Conservation (phyloP, 2,888 invertebrate species). For the Tipula unca region DNA sequence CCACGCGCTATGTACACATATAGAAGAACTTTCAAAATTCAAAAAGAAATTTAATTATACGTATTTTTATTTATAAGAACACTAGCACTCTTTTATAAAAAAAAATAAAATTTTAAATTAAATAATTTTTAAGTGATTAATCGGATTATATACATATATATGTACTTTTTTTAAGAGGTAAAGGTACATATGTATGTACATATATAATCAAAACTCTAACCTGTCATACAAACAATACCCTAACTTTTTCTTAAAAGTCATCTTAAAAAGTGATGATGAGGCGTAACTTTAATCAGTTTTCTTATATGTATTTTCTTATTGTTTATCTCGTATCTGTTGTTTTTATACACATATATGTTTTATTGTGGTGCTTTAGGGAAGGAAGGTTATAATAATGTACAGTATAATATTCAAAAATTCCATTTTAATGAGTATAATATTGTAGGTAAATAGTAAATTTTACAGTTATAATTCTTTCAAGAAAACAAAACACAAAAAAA, state of each 20-base stretch:
- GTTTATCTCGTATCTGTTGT: background rate
- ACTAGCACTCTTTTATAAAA: background rate
- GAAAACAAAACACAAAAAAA: background rate
- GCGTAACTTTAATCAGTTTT: constrained; percentile 14
- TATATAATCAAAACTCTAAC: background rate
- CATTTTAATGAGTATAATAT: constrained; percentile 4
- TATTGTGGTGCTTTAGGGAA: background rate
- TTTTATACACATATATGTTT: background rate
- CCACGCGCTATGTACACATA: background rate
- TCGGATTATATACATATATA: background rate
- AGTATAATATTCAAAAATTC: background rate
- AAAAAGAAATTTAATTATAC: background rate
- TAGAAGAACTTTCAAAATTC: background rate
- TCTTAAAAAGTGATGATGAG: constrained; percentile 4
- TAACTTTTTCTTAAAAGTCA: constrained; percentile 4
- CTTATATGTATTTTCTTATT: background rate
- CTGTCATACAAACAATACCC: background rate
- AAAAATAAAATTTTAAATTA: background rate
- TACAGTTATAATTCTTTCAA: background rate
- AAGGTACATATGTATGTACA: background rate
- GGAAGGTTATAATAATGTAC: background rate
- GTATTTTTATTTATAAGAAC: background rate
- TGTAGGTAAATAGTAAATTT: background rate
- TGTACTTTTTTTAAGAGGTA: background rate
- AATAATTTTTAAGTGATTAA: background rate